phyloP scores from a whole-genome alignment of 2,888 invertebrate species.

The Glyphotaelius pellucidus region DNA sequence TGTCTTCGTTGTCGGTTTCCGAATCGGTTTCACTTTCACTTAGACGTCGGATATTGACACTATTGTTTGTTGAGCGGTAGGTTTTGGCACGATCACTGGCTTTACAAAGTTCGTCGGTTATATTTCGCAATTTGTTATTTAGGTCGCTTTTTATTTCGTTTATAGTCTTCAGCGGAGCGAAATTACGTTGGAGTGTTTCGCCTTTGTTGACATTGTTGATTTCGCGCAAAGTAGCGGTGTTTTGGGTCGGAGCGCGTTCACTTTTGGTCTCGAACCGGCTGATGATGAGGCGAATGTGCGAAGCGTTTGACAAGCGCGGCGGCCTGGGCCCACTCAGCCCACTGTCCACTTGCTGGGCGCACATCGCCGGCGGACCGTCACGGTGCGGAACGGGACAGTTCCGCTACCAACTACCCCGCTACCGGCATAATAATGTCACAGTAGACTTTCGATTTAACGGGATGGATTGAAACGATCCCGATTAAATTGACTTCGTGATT shows the following conservation, averaged over 20 bases:
- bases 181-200: not conserved
- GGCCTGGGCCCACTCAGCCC: constrained; percentile 4
- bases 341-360: constrained; percentile 67
- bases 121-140: not conserved
- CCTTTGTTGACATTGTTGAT: not conserved
- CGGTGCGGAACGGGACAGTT: not conserved
- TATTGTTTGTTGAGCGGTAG: constrained; percentile 28
- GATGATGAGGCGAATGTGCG: constrained; percentile 73
- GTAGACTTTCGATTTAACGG: not conserved
- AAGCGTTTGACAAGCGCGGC: constrained; percentile 59
- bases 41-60: constrained; percentile 20
- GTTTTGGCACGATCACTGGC: not conserved
- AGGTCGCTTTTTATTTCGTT: constrained; percentile 29
- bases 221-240: constrained; percentile 24
- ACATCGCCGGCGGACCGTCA: constrained; percentile 68
- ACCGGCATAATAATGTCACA: not conserved
- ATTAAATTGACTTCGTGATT: not conserved
- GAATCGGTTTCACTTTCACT: constrained; percentile 43
- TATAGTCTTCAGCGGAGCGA: constrained; percentile 22
- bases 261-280: constrained; percentile 72
- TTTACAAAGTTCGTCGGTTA: constrained; percentile 17
- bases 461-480: not conserved
- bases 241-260: constrained; percentile 3
- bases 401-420: constrained; percentile 28
- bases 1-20: constrained; percentile 46